Conservation (phyloP, 2,113 vertebrate genomes). For the Dipodomys merriami region DNA sequence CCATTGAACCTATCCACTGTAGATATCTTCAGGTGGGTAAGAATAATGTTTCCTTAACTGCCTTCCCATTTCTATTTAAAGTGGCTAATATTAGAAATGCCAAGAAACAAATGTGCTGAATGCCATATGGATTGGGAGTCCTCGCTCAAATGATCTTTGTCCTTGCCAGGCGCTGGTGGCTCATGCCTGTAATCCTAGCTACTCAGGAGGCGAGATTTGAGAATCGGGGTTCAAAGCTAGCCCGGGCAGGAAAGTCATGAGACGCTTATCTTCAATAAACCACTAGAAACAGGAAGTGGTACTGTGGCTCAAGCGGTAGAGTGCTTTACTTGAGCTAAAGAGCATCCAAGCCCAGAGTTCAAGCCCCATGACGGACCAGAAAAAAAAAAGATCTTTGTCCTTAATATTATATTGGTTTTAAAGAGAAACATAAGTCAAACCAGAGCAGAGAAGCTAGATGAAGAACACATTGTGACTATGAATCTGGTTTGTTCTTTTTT, state of each 20-base stretch:
- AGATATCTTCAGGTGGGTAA: background rate
- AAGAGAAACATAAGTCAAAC: background rate
- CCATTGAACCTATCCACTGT: background rate
- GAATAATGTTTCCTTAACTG: background rate
- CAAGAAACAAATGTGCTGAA: background rate
- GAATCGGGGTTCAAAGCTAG: too few relatives aligned
- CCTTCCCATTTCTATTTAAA: constrained; percentile 3
- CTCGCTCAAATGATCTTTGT: background rate
- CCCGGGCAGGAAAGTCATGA: too few relatives aligned
- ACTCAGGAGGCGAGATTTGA: too few relatives aligned
- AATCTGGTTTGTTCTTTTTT: background rate
- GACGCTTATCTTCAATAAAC: too few relatives aligned
- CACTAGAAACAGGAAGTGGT: too few relatives aligned
- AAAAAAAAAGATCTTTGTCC: too few relatives aligned
- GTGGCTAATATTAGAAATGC: background rate
- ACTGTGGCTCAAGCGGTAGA: too few relatives aligned
- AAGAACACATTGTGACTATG: background rate
- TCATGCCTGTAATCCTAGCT: too few relatives aligned
- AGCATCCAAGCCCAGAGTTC: too few relatives aligned
- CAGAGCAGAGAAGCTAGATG: background rate
- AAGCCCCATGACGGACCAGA: too few relatives aligned
- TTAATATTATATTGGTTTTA: background rate
- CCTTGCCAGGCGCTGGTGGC: too few relatives aligned
- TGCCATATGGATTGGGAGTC: background rate
- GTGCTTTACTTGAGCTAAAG: too few relatives aligned